phyloP scores from a whole-genome alignment of 2,113 vertebrate genomes.

The Gadus macrocephalus region DNA sequence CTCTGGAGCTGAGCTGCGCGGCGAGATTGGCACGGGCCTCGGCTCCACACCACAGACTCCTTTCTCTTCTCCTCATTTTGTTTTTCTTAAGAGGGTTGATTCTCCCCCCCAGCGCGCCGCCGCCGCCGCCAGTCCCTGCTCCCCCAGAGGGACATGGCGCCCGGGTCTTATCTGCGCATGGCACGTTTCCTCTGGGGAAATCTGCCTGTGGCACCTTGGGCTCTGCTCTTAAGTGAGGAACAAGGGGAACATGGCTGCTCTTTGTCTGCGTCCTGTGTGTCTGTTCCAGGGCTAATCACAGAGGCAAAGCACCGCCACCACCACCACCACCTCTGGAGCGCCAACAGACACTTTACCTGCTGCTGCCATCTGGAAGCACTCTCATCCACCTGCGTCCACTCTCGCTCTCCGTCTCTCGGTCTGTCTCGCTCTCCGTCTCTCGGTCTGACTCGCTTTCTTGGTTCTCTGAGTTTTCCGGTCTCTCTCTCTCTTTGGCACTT shows the following conservation, averaged over 20 bases:
- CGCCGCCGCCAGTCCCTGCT: conserved; percentile 2
- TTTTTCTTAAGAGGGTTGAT: conserved; percentile 58
- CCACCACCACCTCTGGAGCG: conserved; percentile 10
- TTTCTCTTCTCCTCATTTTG: conserved; percentile 57
- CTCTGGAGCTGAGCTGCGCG: no score
- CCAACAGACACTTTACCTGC: no score
- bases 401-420: not conserved
- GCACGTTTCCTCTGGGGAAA: conserved; percentile 64
- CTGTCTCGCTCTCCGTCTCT: conserved; percentile 15
- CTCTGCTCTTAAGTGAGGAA: conserved; percentile 63
- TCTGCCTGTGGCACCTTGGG: conserved; percentile 63
- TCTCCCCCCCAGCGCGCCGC: not conserved
- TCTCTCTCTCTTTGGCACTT: no score
- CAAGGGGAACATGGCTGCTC: conserved; percentile 61
- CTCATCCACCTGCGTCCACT: not conserved
- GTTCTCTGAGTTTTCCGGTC: no score
- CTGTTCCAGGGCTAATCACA: conserved; percentile 50
- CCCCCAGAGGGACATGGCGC: conserved; percentile 52
- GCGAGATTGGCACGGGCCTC: conserved; percentile 26
- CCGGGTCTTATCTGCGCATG: conserved; percentile 56
- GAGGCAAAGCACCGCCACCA: conserved; percentile 34
- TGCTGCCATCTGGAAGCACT: no score
- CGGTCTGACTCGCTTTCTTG: not conserved
- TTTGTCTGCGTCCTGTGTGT: conserved; percentile 48
- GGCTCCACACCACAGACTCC: conserved; percentile 55